These are phyloP conservation scores for Drymodes brunneopygia DNA, from an alignment of 2,113 vertebrate species.

Conservation along the genomic window DNA sequence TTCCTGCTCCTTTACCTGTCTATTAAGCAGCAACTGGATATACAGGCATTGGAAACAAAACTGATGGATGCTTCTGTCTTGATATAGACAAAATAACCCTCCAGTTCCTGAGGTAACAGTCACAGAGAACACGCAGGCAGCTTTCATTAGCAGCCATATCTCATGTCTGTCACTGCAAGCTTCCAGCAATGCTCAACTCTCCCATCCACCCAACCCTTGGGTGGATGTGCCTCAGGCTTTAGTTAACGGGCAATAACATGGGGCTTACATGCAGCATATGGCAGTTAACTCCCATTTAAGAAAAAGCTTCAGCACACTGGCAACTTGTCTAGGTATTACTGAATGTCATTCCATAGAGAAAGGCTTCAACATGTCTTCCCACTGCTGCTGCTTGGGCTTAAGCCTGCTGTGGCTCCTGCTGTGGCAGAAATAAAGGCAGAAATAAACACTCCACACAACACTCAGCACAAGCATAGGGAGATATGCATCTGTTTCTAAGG, in stretches of 20 bases:
- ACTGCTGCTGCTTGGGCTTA: neutral
- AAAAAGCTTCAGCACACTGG: neutral
- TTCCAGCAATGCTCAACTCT: neutral
- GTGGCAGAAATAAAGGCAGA: neutral
- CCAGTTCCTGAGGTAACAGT: neutral
- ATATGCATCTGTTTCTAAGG: neutral
- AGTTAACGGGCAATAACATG: accelerated
- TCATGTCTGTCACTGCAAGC: neutral
- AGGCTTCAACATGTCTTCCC: neutral
- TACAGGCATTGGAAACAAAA: neutral
- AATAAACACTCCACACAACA: neutral
- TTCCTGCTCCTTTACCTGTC: neutral
- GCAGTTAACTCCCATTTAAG: neutral
- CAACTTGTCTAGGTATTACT: neutral
- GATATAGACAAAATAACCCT: neutral
- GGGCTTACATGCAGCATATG: neutral
- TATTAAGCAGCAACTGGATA: neutral
- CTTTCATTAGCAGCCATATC: neutral
- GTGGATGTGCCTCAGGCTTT: neutral
- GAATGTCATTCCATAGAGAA: neutral
- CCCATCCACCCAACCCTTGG: accelerated
- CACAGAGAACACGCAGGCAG: neutral
- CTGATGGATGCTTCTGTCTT: neutral
- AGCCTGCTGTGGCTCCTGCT: neutral
- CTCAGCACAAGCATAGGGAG: neutral